Conservation (phyloP, 1,140 invertebrate species). For the Capitella teleta region DNA sequence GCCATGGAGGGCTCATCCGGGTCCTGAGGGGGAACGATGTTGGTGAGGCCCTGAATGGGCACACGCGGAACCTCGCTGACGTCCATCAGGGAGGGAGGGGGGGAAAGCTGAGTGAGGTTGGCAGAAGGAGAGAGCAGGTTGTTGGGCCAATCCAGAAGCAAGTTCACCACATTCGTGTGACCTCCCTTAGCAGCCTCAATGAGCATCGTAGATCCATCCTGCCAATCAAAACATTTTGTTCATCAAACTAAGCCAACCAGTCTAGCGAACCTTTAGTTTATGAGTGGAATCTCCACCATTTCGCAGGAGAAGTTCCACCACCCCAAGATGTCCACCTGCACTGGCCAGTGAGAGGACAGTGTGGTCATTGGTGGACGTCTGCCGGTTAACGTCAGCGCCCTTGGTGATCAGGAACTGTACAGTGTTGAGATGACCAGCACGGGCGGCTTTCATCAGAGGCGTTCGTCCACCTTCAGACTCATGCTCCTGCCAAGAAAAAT, state of each 20-base stretch:
- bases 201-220: conserved; percentile 96
- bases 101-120: conserved; percentile 31
- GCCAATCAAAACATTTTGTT: conserved; percentile 3
- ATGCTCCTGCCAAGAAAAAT: conserved; percentile 24
- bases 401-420: conserved; percentile 43
- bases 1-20: conserved; percentile 17
- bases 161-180: conserved; percentile 85
- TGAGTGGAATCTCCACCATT: conserved; percentile 89
- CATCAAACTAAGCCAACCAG: neutral
- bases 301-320: conserved; percentile 80
- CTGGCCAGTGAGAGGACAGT: conserved; percentile 45
- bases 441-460: conserved; percentile 46
- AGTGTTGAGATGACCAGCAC: conserved; percentile 43
- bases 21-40: conserved; percentile 38
- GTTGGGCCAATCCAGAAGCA: conserved; percentile 87
- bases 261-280: conserved; percentile 65
- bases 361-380: conserved; percentile 42
- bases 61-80: conserved; percentile 34
- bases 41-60: conserved; percentile 33
- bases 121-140: conserved; percentile 40
- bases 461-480: conserved; percentile 45
- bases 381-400: conserved; percentile 42
- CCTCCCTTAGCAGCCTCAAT: conserved; percentile 97
- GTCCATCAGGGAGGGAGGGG: conserved; percentile 17
- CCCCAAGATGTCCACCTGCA: conserved; percentile 82